phyloP scores from a whole-genome alignment of 1,140 invertebrate genomes.

The Hyles vespertilio region DNA sequence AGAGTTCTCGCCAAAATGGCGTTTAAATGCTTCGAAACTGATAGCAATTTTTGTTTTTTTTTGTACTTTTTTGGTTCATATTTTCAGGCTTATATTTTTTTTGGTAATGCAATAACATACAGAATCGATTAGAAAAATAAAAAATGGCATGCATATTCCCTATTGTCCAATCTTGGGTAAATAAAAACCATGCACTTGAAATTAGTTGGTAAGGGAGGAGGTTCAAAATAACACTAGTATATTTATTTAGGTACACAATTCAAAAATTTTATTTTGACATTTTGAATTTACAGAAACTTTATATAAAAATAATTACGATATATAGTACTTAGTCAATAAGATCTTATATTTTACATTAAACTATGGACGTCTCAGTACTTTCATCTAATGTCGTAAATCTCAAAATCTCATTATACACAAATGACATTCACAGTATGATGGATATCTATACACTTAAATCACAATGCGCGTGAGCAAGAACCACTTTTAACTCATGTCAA shows the following conservation, averaged over 20 bases:
- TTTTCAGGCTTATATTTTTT: no score
- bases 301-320: conserved; percentile 24
- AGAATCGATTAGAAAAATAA: no score
- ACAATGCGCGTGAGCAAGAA: conserved; percentile 54
- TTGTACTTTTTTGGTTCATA: background rate
- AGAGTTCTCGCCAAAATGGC: no score
- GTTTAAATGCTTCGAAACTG: no score
- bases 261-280: conserved; percentile 24
- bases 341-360: conserved; percentile 20
- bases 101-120: background rate
- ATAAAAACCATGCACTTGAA: background rate
- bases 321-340: conserved; percentile 10
- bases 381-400: conserved; percentile 18
- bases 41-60: no score
- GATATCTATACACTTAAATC: conserved; percentile 45
- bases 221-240: background rate
- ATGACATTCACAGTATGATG: conserved; percentile 24
- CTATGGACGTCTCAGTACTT: conserved; percentile 28
- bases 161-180: background rate
- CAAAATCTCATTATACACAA: conserved; percentile 28
- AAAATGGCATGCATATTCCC: no score
- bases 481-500: conserved; percentile 45
- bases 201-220: background rate
- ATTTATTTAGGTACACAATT: conserved; percentile 7
- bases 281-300: conserved; percentile 20